Conservation (phyloP, 2,797 vertebrate species). For the Synanceia verrucosa region DNA sequence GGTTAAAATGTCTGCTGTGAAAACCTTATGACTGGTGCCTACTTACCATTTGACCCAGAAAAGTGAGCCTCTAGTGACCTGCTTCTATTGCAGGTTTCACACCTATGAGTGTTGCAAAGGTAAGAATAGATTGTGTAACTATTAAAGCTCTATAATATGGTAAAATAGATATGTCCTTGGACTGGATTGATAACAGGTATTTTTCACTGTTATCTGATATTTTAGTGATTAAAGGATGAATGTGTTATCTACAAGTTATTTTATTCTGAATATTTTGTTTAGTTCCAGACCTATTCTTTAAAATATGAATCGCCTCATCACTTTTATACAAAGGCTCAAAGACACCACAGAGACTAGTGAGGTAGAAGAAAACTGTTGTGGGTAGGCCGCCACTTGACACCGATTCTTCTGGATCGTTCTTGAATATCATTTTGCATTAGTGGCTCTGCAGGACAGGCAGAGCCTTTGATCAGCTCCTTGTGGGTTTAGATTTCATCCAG, state of each 20-base stretch:
- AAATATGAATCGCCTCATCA: too few species aligned
- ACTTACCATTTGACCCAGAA: not conserved
- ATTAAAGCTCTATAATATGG: too few species aligned
- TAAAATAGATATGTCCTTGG: not conserved
- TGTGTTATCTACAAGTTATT: not conserved
- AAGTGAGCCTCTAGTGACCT: not conserved
- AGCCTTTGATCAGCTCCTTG: constrained; percentile 70
- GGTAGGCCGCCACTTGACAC: not conserved
- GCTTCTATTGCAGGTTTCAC: not conserved
- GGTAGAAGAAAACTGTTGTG: not conserved
- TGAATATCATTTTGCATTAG: constrained; percentile 54
- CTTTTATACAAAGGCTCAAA: not conserved
- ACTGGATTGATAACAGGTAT: too few species aligned
- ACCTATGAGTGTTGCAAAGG: not conserved
- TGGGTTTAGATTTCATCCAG: constrained; percentile 68
- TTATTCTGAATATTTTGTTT: not conserved
- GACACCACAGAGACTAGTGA: too few species aligned
- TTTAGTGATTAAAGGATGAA: too few species aligned
- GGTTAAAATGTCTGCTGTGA: not conserved
- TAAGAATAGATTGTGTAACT: not conserved
- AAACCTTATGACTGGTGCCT: not conserved
- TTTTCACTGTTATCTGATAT: too few species aligned
- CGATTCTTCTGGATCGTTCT: constrained; percentile 52
- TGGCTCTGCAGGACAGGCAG: constrained; percentile 61
- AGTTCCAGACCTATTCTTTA: too few species aligned